Percentiles rank a stretch among this genome's conserved stretches.
Evolutionary conservation across 2,113 vertebrate genomes (phyloP).

Genomic region (Fregata magnificens): DNA sequence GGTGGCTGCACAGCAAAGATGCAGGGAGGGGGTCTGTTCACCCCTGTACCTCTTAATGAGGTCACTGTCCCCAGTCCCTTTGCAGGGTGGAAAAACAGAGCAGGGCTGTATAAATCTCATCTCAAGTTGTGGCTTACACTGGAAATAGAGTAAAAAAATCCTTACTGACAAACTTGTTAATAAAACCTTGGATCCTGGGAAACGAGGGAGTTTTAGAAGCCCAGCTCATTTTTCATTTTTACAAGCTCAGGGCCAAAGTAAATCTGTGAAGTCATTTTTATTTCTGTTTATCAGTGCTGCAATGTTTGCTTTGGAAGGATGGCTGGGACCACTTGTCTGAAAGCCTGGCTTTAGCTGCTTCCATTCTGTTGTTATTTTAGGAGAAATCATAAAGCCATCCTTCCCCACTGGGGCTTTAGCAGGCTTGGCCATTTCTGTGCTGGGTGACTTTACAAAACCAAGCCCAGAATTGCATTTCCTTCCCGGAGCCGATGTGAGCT

Average conservation of each 20-base stretch:
- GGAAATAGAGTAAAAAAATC: neutral
- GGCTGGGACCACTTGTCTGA: neutral
- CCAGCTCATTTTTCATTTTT: neutral
- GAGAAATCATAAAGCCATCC: neutral
- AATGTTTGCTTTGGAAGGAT: neutral
- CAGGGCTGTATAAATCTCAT: neutral
- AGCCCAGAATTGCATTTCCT: neutral
- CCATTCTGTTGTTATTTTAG: neutral
- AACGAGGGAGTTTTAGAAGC: neutral
- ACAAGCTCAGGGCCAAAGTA: neutral
- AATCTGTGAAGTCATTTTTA: slow-evolving; percentile 33
- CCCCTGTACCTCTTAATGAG: neutral
- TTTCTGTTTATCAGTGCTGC: neutral
- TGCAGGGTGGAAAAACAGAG: neutral
- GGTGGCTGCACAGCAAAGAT: neutral
- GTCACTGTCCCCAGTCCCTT: neutral
- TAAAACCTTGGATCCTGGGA: neutral
- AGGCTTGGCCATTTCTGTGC: rapidly evolving
- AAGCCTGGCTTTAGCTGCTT: neutral
- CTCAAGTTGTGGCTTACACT: neutral
- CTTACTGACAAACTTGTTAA: neutral
- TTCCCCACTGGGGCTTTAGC: rapidly evolving
- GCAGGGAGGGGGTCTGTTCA: neutral
- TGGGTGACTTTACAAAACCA: neutral
- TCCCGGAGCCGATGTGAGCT: neutral